phyloP scores from a whole-genome alignment of 2,797 vertebrate genomes.

The Apodemus agrarius region DNA sequence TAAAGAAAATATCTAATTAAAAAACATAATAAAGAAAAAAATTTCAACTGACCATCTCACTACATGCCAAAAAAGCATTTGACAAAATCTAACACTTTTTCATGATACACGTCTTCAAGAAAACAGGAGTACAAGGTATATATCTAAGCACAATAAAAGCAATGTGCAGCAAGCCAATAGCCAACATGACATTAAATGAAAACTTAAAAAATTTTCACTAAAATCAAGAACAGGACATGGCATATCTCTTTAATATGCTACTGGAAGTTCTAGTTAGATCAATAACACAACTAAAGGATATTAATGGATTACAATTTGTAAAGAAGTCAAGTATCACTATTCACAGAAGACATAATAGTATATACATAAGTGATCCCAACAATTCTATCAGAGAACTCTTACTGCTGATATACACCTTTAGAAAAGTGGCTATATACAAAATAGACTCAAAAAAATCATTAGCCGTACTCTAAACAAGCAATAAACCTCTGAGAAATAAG shows the following conservation, averaged over 20 bases:
- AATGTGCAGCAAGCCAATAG: background rate
- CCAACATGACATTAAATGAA: background rate
- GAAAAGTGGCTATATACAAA: no score
- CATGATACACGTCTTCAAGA: background rate
- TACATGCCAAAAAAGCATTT: background rate
- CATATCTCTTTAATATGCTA: background rate
- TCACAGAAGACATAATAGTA: background rate
- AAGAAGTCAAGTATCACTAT: background rate
- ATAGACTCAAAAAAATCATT: no score
- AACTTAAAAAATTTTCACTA: background rate
- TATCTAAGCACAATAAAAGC: background rate
- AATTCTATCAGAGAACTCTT: no score
- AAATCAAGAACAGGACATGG: background rate
- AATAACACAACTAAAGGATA: background rate
- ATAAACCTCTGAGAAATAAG: no score
- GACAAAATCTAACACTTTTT: background rate
- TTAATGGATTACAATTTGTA: background rate
- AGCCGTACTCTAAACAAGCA: no score
- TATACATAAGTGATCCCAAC: no score
- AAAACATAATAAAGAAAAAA: no score
- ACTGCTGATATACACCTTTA: no score
- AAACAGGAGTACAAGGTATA: background rate
- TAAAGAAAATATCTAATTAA: no score
- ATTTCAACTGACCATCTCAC: background rate
- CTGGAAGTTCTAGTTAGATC: background rate